These are phyloP conservation scores for Pocillopora damicornis DNA, from an alignment of 64 coral and sea anemone species.

Conservation along the genomic window DNA sequence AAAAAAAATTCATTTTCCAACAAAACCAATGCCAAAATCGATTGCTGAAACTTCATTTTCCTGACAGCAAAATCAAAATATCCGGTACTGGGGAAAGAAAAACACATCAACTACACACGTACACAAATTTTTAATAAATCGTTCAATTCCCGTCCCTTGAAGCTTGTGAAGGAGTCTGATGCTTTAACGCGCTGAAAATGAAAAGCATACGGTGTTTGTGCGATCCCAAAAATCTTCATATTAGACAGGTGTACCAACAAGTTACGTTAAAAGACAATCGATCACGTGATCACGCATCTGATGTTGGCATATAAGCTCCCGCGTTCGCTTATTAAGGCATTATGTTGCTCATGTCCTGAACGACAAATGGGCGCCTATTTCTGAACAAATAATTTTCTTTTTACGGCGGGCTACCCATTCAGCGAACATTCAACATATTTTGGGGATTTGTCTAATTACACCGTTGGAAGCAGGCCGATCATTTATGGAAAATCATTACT, in stretches of 20 bases:
- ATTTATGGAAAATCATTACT: constrained; percentile 1
- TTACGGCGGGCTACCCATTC: background rate
- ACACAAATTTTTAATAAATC: background rate
- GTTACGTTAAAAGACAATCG: background rate
- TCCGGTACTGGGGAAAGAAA: background rate
- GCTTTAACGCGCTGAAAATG: background rate
- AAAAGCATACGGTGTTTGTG: background rate
- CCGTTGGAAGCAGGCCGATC: background rate
- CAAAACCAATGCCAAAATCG: constrained; percentile 4
- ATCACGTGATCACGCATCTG: constrained; percentile 18
- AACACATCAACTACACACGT: background rate
- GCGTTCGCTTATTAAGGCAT: background rate
- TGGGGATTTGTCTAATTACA: background rate
- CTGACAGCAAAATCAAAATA: constrained; percentile 27
- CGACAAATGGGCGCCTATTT: constrained; percentile 20
- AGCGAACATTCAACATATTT: background rate
- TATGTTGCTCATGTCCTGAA: background rate
- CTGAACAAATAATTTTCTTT: constrained; percentile 16
- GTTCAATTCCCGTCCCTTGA: background rate
- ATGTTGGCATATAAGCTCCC: background rate
- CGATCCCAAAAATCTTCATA: background rate
- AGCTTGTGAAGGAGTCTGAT: background rate
- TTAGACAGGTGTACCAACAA: constrained; percentile 15
- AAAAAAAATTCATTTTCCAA: constrained; percentile 30
- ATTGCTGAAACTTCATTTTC: background rate